Evolutionary conservation across 23 tunicate genomes (phyloP).

Genomic region (Clavelina lepadiformis): DNA sequence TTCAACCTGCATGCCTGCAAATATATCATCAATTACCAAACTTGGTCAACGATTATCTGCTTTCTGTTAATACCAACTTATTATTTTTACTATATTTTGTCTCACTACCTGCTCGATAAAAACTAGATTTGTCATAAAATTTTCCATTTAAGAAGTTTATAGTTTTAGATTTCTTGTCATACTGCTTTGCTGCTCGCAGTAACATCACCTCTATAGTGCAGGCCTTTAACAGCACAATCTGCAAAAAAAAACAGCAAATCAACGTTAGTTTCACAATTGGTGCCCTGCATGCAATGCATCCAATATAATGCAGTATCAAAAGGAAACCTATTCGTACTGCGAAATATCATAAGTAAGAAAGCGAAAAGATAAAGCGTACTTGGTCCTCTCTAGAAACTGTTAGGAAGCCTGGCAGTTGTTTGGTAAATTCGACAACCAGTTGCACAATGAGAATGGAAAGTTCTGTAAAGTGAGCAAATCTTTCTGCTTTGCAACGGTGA

Average conservation of each 20-base stretch:
- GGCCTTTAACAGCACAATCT: slow-evolving; percentile 84
- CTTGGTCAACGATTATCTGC: no score
- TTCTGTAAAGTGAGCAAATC: slow-evolving; percentile 94
- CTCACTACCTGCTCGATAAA: slow-evolving; percentile 88
- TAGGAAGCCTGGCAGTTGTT: slow-evolving; percentile 90
- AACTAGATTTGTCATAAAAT: slow-evolving; percentile 73
- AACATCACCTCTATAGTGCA: slow-evolving; percentile 95
- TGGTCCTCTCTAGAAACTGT: slow-evolving; percentile 81
- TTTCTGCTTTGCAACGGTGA: slow-evolving; percentile 37
- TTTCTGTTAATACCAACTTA: no score
- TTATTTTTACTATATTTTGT: no score
- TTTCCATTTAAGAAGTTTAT: slow-evolving; percentile 86
- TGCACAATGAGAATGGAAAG: slow-evolving; percentile 87
- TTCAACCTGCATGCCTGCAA: slow-evolving; percentile 86
- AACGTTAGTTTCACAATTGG: background rate
- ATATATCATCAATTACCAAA: background rate
- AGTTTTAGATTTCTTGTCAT: slow-evolving; percentile 60
- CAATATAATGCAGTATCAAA: no score
- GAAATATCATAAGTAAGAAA: background rate
- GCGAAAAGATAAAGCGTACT: slow-evolving; percentile 19
- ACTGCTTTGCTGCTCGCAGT: slow-evolving; percentile 89
- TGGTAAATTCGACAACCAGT: slow-evolving; percentile 92
- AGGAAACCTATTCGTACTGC: no score
- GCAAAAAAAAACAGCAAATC: background rate
- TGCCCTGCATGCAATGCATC: no score